Conservation (phyloP, 2,888 invertebrate genomes). For the Meiosimyza platycephala region DNA sequence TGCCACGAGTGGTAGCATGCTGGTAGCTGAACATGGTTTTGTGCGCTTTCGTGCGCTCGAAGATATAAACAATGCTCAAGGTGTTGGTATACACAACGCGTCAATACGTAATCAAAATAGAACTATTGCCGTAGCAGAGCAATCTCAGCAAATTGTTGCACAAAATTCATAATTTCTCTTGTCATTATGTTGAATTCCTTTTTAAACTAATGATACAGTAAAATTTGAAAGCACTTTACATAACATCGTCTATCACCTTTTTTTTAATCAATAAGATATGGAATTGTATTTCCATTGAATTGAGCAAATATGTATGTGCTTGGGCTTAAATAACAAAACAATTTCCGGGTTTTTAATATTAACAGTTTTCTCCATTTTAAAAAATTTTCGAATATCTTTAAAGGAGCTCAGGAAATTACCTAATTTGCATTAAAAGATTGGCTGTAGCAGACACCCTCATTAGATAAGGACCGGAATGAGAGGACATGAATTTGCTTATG, state of each 20-base stretch:
- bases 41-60: constrained; percentile 84
- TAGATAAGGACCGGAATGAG: no score
- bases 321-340: not conserved
- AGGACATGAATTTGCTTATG: no score
- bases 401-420: no score
- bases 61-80: constrained; percentile 57
- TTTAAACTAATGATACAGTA: not conserved
- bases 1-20: constrained; percentile 77
- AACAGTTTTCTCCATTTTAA: no score
- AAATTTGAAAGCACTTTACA: not conserved
- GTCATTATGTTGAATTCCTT: not conserved
- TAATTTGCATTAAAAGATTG: no score
- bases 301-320: not conserved
- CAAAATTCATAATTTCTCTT: constrained; percentile 9
- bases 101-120: constrained; percentile 48
- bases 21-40: constrained; percentile 92
- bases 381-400: no score
- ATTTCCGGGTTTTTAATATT: no score
- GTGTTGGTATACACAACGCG: constrained; percentile 54
- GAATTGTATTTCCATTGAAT: not conserved
- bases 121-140: constrained; percentile 11
- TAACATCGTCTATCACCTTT: not conserved
- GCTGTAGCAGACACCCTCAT: no score
- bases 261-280: not conserved
- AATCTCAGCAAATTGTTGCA: not conserved